Evolutionary conservation across 35 echinoderm and acorn worm species (phyloP), one percentile per base, ranked within the genome.

Genomic region (Apostichopus parvimensis): DNA sequence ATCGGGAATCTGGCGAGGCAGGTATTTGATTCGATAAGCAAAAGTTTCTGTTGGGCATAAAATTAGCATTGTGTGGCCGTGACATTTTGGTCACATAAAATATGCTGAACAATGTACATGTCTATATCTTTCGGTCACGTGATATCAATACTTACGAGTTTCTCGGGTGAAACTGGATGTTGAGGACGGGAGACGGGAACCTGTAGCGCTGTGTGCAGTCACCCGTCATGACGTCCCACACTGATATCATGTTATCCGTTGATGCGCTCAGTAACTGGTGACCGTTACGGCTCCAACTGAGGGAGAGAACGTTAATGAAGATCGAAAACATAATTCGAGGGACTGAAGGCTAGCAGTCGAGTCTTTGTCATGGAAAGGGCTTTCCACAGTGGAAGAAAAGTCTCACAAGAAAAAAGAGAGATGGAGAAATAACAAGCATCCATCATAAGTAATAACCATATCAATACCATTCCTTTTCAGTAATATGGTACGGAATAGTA

Each of bases 261-360:
- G 97, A 98, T 56, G 97, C 97, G 89, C 97, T 98, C 71, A 98
- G 87, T 82, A 98, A 91, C 88, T 96, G 95, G 34, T 96, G 97
- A 6, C 97, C 97, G 91, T 96, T 94, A 5, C 97, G 83, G 93
- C 97, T 98, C 97, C 97, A 98, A 83, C 97, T 98, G 88, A 5
- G 91, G 83, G 84, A 89, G 12, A 14, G 84, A 28, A 94, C 54
- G 54, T 80, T n/a, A 9, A 56, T 28, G 18, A 68, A 68, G 64
- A 68, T 68, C 64, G 18, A 68, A 18, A 68, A 68, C 17, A 68
- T 68, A 18, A 4, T 45, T 45, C 2, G 34, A 45, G 34, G 2
- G 3, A 45, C 3, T 45, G 34, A 45, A 45, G 1, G 34, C 34
- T 54, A 18, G 14, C 28, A 13, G 5, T 5, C 21, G 71, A 75